These are phyloP conservation scores for Haemorhous mexicanus DNA, from an alignment of 2,113 vertebrate species.

Conservation along the genomic window DNA sequence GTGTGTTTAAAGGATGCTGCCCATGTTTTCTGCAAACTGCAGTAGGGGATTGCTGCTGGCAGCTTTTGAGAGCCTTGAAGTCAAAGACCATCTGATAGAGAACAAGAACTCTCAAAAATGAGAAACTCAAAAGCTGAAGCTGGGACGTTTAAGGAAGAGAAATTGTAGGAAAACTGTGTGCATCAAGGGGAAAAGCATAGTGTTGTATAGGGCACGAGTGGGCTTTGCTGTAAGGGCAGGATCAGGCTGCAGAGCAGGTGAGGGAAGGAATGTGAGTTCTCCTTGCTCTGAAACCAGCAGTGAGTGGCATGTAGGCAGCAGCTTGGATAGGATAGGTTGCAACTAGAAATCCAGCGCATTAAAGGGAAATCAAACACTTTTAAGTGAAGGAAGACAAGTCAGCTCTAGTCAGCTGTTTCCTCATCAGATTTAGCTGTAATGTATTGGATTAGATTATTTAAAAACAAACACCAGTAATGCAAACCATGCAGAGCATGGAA, in stretches of 20 bases:
- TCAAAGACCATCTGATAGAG: not conserved
- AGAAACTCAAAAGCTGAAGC: not conserved
- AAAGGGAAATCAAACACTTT: conserved; percentile 25
- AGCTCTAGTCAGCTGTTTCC: conserved; percentile 44
- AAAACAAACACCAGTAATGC: not conserved
- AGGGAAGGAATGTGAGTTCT: not conserved
- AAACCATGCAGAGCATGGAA: conserved; percentile 14
- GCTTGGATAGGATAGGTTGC: not conserved
- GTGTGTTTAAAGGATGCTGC: not conserved
- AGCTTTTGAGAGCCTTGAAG: not conserved
- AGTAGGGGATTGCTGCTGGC: not conserved
- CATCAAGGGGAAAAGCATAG: not conserved
- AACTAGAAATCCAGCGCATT: not conserved
- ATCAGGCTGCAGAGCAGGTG: not conserved
- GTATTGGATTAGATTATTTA: conserved; percentile 14
- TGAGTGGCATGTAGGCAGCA: not conserved
- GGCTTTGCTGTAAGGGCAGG: not conserved
- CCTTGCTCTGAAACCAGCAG: not conserved
- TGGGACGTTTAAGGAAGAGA: not conserved
- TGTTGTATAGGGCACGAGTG: not conserved
- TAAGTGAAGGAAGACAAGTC: conserved; percentile 15
- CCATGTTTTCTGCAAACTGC: not conserved
- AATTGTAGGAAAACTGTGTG: not conserved
- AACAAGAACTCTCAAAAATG: not conserved
- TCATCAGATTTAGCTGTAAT: conserved; percentile 37